These are phyloP conservation scores for Trypoxylon attenuatum DNA, from an alignment of 2,888 invertebrate species.

Conservation along the genomic window DNA sequence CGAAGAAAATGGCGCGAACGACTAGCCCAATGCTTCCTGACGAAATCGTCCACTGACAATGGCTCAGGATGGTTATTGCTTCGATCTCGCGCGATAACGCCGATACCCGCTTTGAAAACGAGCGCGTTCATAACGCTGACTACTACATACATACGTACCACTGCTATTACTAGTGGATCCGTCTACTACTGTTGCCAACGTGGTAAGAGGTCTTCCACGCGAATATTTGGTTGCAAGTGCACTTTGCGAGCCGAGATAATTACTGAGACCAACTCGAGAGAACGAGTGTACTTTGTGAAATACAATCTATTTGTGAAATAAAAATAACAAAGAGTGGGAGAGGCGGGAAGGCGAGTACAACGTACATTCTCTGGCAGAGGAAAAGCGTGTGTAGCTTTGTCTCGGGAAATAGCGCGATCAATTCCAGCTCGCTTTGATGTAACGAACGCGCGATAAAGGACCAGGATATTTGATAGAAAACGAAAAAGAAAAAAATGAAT, in stretches of 20 bases:
- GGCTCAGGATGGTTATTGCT: conserved; percentile 50
- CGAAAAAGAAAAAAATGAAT: conserved; percentile 38
- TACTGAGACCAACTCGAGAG: background rate
- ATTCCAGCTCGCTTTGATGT: conserved; percentile 33
- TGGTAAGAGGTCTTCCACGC: no score
- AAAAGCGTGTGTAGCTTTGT: background rate
- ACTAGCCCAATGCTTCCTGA: conserved; percentile 34
- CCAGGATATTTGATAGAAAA: conserved; percentile 25
- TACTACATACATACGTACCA: no score
- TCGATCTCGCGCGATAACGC: conserved; percentile 45
- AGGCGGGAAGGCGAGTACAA: background rate
- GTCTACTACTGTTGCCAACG: no score
- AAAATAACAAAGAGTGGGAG: background rate
- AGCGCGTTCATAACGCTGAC: conserved; percentile 19
- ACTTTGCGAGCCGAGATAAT: background rate
- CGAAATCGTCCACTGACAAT: conserved; percentile 52
- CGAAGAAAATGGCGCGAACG: conserved; percentile 56
- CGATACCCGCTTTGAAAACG: conserved; percentile 44
- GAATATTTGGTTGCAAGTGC: no score
- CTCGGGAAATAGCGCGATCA: background rate
- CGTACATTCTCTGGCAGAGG: no score
- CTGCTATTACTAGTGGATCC: no score
- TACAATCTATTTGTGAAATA: background rate
- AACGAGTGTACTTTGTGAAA: background rate
- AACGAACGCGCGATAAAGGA: conserved; percentile 29